phyloP scores from a whole-genome alignment of 2,113 vertebrate species.

The Thalassarche chlororhynchos region DNA sequence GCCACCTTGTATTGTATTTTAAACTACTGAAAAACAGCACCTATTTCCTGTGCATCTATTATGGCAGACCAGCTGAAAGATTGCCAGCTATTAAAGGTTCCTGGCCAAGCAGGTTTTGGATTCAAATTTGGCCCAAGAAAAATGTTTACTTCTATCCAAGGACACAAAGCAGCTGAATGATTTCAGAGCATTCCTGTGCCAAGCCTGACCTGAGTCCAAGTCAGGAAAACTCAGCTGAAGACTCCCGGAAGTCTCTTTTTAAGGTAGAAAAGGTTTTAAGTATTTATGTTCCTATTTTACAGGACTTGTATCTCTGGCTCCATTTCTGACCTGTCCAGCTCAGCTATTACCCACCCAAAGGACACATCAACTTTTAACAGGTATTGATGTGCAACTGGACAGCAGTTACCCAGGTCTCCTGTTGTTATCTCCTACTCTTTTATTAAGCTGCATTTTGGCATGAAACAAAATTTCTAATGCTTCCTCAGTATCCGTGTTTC shows the following conservation, averaged over 20 bases:
- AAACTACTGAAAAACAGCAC: background rate
- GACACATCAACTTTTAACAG: background rate
- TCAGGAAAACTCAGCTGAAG: background rate
- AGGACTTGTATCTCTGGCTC: background rate
- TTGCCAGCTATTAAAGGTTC: background rate
- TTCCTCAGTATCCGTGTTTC: background rate
- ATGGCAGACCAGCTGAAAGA: background rate
- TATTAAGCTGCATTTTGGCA: background rate
- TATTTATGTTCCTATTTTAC: background rate
- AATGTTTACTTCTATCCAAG: background rate
- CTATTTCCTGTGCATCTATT: background rate
- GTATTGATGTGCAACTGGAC: background rate
- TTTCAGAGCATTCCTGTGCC: background rate
- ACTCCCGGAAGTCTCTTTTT: background rate
- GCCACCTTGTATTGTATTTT: background rate
- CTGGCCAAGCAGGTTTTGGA: background rate
- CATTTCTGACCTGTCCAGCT: background rate
- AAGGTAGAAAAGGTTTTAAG: background rate
- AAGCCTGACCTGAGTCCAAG: background rate
- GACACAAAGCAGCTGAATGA: background rate
- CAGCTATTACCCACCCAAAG: background rate
- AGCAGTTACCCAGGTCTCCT: background rate
- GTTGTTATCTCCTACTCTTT: background rate
- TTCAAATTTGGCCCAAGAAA: background rate
- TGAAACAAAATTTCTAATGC: background rate